Percentiles rank a stretch among this genome's conserved stretches.
phyloP scores from a whole-genome alignment of 64 coral and sea anemone genomes.

The Actinia equina region DNA sequence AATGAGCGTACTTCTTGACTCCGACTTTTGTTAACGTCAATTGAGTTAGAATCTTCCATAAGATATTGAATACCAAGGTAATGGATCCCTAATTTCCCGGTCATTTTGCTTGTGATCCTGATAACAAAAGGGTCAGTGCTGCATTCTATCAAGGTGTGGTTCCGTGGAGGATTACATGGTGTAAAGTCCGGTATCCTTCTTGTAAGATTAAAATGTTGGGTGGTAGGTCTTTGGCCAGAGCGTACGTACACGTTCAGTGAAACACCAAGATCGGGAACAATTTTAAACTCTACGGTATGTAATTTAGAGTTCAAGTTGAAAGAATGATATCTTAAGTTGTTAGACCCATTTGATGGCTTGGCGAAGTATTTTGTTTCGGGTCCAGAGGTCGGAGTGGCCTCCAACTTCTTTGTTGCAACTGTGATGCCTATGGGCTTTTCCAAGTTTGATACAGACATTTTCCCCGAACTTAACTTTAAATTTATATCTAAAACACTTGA shows the following conservation, averaged over 20 bases:
- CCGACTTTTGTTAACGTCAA: not conserved
- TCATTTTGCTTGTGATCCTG: conserved; percentile 28
- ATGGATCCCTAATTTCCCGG: conserved; percentile 34
- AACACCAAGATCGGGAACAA: not conserved
- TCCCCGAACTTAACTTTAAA: not conserved
- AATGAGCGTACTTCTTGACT: not conserved
- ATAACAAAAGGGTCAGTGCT: not conserved
- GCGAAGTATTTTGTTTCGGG: not conserved
- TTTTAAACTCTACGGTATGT: conserved; percentile 15
- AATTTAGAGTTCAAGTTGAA: conserved; percentile 18
- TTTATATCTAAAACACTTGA: not conserved
- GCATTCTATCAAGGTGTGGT: not conserved
- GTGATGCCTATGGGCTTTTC: not conserved
- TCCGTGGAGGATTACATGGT: not conserved
- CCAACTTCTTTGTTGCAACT: not conserved
- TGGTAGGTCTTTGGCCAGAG: conserved; percentile 22
- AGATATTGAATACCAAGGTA: conserved; percentile 49
- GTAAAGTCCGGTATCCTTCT: conserved; percentile 2
- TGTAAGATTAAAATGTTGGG: conserved; percentile 12
- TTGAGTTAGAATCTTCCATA: not conserved
- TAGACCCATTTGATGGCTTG: conserved; percentile 11
- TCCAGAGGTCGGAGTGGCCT: not conserved
- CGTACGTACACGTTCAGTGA: conserved; percentile 22
- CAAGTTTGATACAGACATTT: not conserved
- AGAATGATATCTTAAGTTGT: conserved; percentile 20